A percentile compares a stretch with the other conserved stretches of the same genome.
Evolutionary conservation across 1,140 invertebrate species (phyloP).

Genomic region (Eciton burchellii): DNA sequence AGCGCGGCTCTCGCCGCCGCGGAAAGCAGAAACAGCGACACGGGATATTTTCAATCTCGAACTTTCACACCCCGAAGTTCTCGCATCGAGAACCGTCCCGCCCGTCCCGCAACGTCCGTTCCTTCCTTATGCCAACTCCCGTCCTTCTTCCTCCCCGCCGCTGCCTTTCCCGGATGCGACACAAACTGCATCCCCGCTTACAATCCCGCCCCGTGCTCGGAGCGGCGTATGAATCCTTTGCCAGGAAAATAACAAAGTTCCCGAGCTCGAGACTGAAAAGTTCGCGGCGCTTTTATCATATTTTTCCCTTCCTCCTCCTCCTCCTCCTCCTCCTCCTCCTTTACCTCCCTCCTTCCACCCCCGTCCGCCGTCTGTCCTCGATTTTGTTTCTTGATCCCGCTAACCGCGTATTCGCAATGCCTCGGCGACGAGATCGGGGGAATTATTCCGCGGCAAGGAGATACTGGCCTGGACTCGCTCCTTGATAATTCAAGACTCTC

Average conservation of each 20-base stretch:
- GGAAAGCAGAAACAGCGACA: constrained; percentile 34
- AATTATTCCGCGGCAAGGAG: constrained; percentile 16
- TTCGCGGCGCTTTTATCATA: constrained; percentile 69
- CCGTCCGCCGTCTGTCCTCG: background rate
- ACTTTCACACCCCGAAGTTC: constrained; percentile 71
- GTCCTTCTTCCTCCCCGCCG: background rate
- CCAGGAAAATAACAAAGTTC: constrained; percentile 71
- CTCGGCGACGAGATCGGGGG: background rate
- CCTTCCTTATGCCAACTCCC: constrained; percentile 16
- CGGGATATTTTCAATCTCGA: constrained; percentile 74
- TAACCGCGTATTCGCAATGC: background rate
- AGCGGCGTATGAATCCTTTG: constrained; percentile 68
- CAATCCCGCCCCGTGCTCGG: constrained; percentile 37
- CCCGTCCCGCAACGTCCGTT: constrained; percentile 17
- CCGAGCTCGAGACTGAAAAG: constrained; percentile 39
- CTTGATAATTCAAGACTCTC: background rate
- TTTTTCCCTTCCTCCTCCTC: too few species aligned
- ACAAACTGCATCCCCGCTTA: constrained; percentile 13
- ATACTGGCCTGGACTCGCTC: background rate
- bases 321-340: too few species aligned
- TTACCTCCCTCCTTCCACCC: too few species aligned
- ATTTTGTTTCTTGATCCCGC: constrained; percentile 23
- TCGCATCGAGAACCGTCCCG: constrained; percentile 50
- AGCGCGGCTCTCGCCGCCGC: background rate
- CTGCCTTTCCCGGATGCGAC: too few species aligned